A percentile compares a stretch with the other conserved stretches of the same genome.
phyloP scores from a whole-genome alignment of 23 tunicate species.

The Clavelina lepadiformis region DNA sequence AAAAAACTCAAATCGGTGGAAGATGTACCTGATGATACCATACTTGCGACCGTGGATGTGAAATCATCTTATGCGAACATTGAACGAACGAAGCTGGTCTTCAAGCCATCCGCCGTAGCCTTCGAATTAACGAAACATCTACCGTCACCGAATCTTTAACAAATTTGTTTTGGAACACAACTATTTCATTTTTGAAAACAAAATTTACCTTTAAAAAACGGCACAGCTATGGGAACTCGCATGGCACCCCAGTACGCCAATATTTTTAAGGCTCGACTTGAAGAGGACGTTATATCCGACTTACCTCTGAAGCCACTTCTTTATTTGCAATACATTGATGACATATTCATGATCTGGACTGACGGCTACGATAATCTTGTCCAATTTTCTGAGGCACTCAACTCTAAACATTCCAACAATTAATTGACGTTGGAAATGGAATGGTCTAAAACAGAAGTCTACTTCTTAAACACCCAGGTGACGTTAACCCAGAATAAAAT shows the following conservation, averaged over 20 bases:
- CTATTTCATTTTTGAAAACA: not conserved
- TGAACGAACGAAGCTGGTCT: too few species aligned
- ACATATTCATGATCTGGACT: constrained; percentile 12
- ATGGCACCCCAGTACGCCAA: constrained; percentile 23
- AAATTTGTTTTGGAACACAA: constrained; percentile 1
- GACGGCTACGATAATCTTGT: too few species aligned
- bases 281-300: not conserved
- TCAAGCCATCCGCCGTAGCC: too few species aligned
- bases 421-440: too few species aligned
- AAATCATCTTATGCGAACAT: constrained; percentile 2
- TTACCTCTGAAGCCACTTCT: not conserved
- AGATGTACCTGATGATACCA: not conserved
- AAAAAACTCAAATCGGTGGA: constrained; percentile 1
- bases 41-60: constrained; percentile 5
- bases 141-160: not conserved
- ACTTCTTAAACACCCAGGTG: too few species aligned
- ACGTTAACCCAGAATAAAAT: too few species aligned
- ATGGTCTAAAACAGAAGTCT: too few species aligned
- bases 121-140: too few species aligned
- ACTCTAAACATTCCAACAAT: too few species aligned
- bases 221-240: constrained; percentile 21
- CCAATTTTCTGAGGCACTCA: too few species aligned
- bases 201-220: constrained; percentile 6
- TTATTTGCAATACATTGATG: constrained; percentile 1
- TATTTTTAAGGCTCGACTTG: constrained; percentile 7